Evolutionary conservation across 1,140 invertebrate genomes (phyloP).

Genomic region (Tetramorium parvispinum): DNA sequence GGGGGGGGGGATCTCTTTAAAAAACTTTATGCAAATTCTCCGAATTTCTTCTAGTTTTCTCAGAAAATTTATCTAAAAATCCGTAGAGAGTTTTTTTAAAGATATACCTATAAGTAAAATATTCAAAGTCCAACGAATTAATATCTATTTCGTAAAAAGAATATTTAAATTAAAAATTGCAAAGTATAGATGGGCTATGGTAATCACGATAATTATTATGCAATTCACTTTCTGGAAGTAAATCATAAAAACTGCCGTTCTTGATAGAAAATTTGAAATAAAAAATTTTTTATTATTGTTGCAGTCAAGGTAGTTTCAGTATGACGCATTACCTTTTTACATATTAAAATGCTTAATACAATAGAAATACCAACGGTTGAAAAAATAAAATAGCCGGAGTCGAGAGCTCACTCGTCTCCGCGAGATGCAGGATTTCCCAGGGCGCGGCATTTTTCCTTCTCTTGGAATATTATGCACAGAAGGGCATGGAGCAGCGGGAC

Average conservation of each 20-base stretch:
- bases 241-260: background rate
- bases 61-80: background rate
- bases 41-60: background rate
- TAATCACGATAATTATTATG: background rate
- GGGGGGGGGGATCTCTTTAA: background rate
- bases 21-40: background rate
- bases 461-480: conserved; percentile 68
- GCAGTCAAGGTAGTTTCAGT: background rate
- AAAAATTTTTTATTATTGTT: background rate
- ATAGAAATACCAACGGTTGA: background rate
- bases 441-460: conserved; percentile 53
- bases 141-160: background rate
- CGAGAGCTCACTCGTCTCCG: background rate
- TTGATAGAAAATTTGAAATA: background rate
- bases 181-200: background rate
- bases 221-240: background rate
- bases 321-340: conserved; percentile 8
- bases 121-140: background rate
- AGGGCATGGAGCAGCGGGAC: conserved; percentile 44
- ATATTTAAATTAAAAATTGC: background rate
- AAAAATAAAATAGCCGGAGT: background rate
- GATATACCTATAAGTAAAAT: background rate
- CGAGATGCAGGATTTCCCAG: conserved; percentile 10
- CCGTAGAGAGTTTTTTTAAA: too few species aligned
- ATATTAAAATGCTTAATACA: background rate